Evolutionary conservation across 2,797 vertebrate genomes (phyloP).

Genomic region (Sebastes trivittatus): DNA sequence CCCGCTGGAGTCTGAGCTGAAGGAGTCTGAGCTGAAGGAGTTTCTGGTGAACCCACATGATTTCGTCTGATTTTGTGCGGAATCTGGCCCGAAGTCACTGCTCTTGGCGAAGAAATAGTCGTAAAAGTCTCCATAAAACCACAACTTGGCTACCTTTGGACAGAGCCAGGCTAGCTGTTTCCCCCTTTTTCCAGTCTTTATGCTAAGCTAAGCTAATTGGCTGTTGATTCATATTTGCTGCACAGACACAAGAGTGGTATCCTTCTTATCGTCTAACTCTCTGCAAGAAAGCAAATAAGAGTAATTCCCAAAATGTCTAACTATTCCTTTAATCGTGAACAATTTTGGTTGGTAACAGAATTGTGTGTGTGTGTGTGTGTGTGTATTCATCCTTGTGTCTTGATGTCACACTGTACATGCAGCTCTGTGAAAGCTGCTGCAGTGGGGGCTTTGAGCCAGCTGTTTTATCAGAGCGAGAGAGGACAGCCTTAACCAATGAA

Average conservation of each 20-base stretch:
- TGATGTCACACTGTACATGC: slow-evolving; percentile 24
- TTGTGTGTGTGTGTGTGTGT: slow-evolving; percentile 9
- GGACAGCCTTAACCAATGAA: slow-evolving; percentile 54
- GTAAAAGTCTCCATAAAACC: neutral
- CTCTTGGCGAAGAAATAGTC: neutral
- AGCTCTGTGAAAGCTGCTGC: slow-evolving; percentile 20
- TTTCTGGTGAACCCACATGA: too few species aligned
- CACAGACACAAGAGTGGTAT: neutral
- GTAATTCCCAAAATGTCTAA: neutral
- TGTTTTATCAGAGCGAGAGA: slow-evolving; percentile 60
- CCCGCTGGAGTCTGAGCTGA: too few species aligned
- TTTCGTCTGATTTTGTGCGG: too few species aligned
- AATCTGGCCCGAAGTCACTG: neutral
- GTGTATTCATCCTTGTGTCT: slow-evolving; percentile 2
- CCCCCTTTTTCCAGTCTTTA: too few species aligned
- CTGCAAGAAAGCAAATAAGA: neutral
- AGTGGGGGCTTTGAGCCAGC: slow-evolving; percentile 37
- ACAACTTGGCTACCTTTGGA: neutral
- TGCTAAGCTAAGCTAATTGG: neutral
- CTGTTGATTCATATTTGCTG: neutral
- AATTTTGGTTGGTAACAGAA: neutral
- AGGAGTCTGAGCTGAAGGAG: too few species aligned
- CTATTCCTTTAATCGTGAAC: neutral
- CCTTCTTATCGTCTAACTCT: neutral
- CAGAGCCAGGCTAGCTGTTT: too few species aligned